Base-by-base conservation (phyloP, 1,140 invertebrate species). In the Oreohelix idahoensis region DNA sequence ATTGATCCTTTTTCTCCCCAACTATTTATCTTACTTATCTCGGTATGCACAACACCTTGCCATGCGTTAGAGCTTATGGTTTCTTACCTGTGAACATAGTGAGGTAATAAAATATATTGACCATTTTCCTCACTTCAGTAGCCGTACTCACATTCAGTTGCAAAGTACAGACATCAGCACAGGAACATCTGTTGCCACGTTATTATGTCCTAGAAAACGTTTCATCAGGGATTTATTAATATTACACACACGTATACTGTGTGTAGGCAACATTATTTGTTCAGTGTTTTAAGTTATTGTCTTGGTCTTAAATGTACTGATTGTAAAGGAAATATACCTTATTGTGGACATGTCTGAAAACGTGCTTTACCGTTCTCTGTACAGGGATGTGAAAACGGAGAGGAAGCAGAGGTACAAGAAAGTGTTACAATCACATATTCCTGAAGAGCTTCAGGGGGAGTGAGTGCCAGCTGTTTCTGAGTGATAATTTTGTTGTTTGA, bases 401-500 rank as follows among this genome's bases (percentile, higher is more conserved):
- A 88, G 88, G 77, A 89, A 90, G 70, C 81, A 84, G 35, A 87
- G 86, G 80, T 82, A 85, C 11, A 89, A 88, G 83, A 83, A 85
- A 35, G 83, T 83, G 32, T 58, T 87, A 35, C 87, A 88, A 63
- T 83, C 86, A 45, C 90, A 91, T 58, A 89, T 91, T 45, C 90
- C 91, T 35, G 89, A 89, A 32, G 85, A 86, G 42, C 78, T 91
- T 66, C 88, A 89, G 73, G 90, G 90, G 84, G 84, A 85, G 90
- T 90, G 85, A 87, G 86, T 83, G 15, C 20, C 35, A 75, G 23
- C 2, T 76, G 20, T n/a, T 51, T 51, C 29, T 49, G 1, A 39
- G 23, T 49, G 38, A 8, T 45, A 26, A 13, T 13, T 32, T 45
- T 32, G 38, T 51, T 76, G 45, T 39, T 51, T 49, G 8, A 49